phyloP scores from a whole-genome alignment of 2,113 vertebrate genomes.

The Hymenochirus boettgeri region DNA sequence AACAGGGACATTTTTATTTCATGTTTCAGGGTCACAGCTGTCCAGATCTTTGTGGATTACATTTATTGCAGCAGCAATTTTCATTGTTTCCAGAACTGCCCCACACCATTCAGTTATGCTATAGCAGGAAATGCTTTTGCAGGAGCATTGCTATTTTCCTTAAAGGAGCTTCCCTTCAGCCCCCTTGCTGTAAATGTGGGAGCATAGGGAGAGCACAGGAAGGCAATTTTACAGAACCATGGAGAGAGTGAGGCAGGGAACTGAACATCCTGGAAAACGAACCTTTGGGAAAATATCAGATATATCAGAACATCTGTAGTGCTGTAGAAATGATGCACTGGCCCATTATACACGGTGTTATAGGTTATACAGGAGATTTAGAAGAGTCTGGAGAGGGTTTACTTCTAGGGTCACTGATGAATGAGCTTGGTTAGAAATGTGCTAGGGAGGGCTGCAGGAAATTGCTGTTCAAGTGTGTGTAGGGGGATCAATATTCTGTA shows the following conservation, averaged over 20 bases:
- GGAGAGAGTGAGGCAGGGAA: neutral
- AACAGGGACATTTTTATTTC: too few species aligned
- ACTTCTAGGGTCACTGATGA: too few species aligned
- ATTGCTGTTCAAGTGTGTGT: slow-evolving; percentile 12
- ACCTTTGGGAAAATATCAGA: too few species aligned
- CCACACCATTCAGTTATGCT: slow-evolving; percentile 21
- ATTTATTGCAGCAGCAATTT: slow-evolving; percentile 2
- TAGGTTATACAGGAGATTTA: neutral
- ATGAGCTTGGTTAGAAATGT: neutral
- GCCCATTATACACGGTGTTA: too few species aligned
- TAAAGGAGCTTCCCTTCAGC: slow-evolving; percentile 26
- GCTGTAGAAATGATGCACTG: too few species aligned
- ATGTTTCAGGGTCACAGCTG: too few species aligned
- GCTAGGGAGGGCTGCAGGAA: slow-evolving; percentile 25
- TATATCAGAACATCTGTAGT: too few species aligned
- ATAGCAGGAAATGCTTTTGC: slow-evolving; percentile 40
- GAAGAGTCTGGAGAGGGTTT: too few species aligned
- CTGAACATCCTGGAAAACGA: too few species aligned
- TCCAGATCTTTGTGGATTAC: too few species aligned
- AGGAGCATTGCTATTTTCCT: slow-evolving; percentile 15
- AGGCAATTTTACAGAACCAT: slow-evolving; percentile 1
- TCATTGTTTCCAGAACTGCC: slow-evolving; percentile 8
- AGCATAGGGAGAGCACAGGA: slow-evolving; percentile 3
- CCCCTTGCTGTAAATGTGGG: neutral
- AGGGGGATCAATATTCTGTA: neutral